phyloP scores from a whole-genome alignment of 1,140 invertebrate genomes.

The Aphaenogaster floridana region DNA sequence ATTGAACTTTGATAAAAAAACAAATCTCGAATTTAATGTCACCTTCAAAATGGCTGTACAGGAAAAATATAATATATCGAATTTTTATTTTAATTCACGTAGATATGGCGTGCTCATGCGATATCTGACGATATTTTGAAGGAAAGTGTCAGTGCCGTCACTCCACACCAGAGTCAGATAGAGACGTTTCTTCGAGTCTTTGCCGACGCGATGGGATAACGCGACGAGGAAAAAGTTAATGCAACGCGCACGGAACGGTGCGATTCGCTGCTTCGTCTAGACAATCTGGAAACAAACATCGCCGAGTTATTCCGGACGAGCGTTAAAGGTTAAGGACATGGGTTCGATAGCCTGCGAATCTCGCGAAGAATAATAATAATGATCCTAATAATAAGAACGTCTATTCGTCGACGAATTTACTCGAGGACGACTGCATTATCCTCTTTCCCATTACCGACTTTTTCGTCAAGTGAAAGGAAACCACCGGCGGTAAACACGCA shows the following conservation, averaged over 20 bases:
- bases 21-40: not conserved
- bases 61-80: not conserved
- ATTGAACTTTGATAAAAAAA: not conserved
- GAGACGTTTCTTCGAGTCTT: not conserved
- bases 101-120: not conserved
- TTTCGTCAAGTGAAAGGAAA: conserved; percentile 67
- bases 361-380: conserved; percentile 7
- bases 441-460: conserved; percentile 37
- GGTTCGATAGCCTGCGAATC: conserved; percentile 70
- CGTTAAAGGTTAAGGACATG: conserved; percentile 76
- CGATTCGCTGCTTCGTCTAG: conserved; percentile 59
- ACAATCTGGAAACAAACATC: conserved; percentile 67
- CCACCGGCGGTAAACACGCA: conserved; percentile 54
- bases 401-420: conserved; percentile 36
- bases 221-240: conserved; percentile 42
- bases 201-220: conserved; percentile 16
- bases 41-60: not conserved
- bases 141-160: not conserved
- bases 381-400: conserved; percentile 21
- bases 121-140: not conserved
- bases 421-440: conserved; percentile 58
- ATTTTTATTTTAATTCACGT: not conserved
- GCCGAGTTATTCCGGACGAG: conserved; percentile 63
- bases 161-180: not conserved
- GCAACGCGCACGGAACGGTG: conserved; percentile 22